Evolutionary conservation across 2,113 vertebrate species (phyloP).

Genomic region (Mastomys coucha): DNA sequence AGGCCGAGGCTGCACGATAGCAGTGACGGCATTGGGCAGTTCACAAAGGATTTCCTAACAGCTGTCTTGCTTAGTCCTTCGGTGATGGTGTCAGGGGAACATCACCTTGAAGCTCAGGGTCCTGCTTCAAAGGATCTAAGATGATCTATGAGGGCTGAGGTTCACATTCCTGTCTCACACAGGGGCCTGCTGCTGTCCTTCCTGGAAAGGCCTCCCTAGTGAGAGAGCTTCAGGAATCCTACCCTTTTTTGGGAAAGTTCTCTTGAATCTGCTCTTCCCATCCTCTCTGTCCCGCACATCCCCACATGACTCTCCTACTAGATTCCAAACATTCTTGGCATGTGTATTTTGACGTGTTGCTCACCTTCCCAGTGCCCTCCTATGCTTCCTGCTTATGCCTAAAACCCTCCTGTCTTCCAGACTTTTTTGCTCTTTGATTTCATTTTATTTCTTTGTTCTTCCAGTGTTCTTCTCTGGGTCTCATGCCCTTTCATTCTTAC

Average conservation of each 20-base stretch:
- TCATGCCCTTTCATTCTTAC: fast-evolving
- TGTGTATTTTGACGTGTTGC: fast-evolving
- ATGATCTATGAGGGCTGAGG: not conserved
- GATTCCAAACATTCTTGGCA: not conserved
- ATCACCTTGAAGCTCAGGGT: fast-evolving
- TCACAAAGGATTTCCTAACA: not conserved
- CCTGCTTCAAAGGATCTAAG: not conserved
- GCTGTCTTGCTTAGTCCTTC: not conserved
- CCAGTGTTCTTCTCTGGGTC: not conserved
- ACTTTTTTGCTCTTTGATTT: no score
- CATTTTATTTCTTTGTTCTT: no score
- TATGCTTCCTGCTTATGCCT: not conserved
- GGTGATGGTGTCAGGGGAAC: not conserved
- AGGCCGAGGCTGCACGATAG: fast-evolving
- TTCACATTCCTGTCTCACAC: not conserved
- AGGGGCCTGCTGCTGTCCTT: not conserved
- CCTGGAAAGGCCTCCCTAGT: not conserved
- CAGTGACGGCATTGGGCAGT: fast-evolving
- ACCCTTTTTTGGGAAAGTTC: fast-evolving
- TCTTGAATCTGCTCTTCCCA: not conserved
- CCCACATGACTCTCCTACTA: not conserved
- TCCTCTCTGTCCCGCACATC: no score
- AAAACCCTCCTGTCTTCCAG: not conserved
- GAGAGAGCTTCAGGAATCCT: fast-evolving
- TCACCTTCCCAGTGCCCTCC: not conserved